These are phyloP conservation scores for Pseudolycoriella hygida DNA, from an alignment of 2,888 invertebrate species.

Conservation along the genomic window DNA sequence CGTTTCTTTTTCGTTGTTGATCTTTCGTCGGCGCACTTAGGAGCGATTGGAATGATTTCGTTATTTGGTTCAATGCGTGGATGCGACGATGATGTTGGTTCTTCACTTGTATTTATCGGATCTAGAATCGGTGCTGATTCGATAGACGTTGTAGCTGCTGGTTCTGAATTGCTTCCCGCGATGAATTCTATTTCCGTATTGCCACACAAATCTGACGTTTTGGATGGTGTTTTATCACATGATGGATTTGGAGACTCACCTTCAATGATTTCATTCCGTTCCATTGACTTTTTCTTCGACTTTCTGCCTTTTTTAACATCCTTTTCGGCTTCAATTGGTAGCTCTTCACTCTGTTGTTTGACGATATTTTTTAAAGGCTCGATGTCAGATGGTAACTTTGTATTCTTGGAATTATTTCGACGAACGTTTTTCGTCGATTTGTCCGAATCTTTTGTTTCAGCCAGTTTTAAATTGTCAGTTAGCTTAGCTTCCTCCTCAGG, in stretches of 20 bases:
- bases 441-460: neutral
- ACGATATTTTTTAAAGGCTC: neutral
- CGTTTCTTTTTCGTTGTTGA: slow-evolving; percentile 19
- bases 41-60: neutral
- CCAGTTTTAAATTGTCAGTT: neutral
- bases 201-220: slow-evolving; percentile 10
- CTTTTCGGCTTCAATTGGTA: neutral
- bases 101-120: neutral
- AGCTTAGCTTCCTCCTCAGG: too few relatives aligned
- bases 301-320: neutral
- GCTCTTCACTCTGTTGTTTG: neutral
- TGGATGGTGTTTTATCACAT: neutral
- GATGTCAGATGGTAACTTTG: neutral
- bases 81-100: too few relatives aligned
- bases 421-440: too few relatives aligned
- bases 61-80: neutral
- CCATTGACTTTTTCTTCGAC: neutral
- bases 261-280: neutral
- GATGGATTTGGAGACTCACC: neutral
- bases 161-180: neutral
- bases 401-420: slow-evolving; percentile 5
- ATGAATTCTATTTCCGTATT: slow-evolving; percentile 5
- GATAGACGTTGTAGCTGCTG: neutral
- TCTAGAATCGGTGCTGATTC: too few relatives aligned
- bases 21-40: slow-evolving; percentile 12